Evolutionary conservation across 2,113 vertebrate genomes (phyloP), one percentile per base, ranked within the genome.

Genomic region (Chloropsis hardwickii): DNA sequence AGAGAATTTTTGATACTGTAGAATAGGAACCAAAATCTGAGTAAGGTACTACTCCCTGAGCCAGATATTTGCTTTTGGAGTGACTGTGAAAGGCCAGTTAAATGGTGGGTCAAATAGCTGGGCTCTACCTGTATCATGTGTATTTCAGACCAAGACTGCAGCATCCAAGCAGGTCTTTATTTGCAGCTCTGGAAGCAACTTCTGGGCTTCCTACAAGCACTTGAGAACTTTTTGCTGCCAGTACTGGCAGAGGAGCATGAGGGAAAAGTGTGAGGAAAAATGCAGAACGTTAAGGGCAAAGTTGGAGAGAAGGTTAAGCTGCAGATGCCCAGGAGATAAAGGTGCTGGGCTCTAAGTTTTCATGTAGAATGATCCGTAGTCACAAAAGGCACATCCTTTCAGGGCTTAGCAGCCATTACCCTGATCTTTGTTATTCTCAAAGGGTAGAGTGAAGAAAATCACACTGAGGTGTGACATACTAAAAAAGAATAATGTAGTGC

Each of bases 81-180:
- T 11, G 57, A n/a, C 12, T 35, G 35, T 0, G 0, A 42, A 64
- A 65, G 45, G 23, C 13, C 27, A 35, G 17, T 28, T n/a, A 77
- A 44, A 64, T 4, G 5, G 13, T 19, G 40, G 5, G 37, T 40
- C 47, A 76, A 28, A 62, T 3, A 37, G 42, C 31, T 66, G 28
- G 23, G 11, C n/a, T 50, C 47, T 78, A 16, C 27, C 60, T 47
- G 8, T 25, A n/a, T 7, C 1, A 0, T 5, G 2, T 4, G 5
- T 65, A 23, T 50, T 73, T 76, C 80, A 91, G 64, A 31, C 28
- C 1, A 5, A 69, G 60, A 42, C n/a, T 89, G 35, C 21, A 54
- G 39, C 54, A 62, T 33, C 29, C 35, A 62, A 67, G 19, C 14
- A 42, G 12, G 7, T 29, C 51, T 87, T 56, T 71, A 39, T 42